Base-by-base conservation (phyloP, 2,113 vertebrate genomes). In the Pyrgilauda ruficollis region DNA sequence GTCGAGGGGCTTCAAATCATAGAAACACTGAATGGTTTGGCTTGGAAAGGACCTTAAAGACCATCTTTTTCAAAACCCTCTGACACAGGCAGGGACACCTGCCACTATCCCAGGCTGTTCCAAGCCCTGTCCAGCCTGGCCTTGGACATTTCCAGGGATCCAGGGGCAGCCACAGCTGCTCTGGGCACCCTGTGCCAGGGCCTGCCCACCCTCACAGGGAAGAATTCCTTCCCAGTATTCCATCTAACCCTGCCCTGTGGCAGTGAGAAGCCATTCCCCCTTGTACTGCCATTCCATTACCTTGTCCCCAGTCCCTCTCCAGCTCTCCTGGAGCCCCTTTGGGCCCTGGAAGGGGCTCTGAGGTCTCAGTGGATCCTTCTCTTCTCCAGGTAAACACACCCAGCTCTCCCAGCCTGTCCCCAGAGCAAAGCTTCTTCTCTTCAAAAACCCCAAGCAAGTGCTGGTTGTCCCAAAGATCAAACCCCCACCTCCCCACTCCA, bases 401-500 rank as follows among this genome's bases (percentile, higher is more conserved):
- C 62, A 75, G 30, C 53, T 37, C 50, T 66, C 27, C 18, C 37
- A 66, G 37, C 31, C 43, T 81, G 43, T 0, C 7, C 1, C 11
- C 24, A 73, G 27, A 77, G 55, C 33, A 46, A 1, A 77, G 27
- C 1, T 44, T 41, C 5, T 62, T 62, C 35, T 13, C 39, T 55
- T 27, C 17, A 41, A 19, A 61, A 47, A 44, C 24, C 56, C 18
- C 28, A 2, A 8, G 4, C 8, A 17, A 50, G 35, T 3, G 13
- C 4, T 15, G 5, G 8, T 7, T 76, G 33, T 44, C 55, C 49
- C 70, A n/a, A 52, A 69, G 58, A 44, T 17, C 43, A 64, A 23
- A 4, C 12, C 39, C 13, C 21, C 23, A 9, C 3, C 28, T 55
- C 35, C 18, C 7, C 1, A 0, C 3, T 0, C 1, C 1, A 6